Percentiles rank a stretch among this genome's conserved stretches.
Evolutionary conservation across 2,888 invertebrate species (phyloP).

Genomic region (Caenorhabditis sp.): DNA sequence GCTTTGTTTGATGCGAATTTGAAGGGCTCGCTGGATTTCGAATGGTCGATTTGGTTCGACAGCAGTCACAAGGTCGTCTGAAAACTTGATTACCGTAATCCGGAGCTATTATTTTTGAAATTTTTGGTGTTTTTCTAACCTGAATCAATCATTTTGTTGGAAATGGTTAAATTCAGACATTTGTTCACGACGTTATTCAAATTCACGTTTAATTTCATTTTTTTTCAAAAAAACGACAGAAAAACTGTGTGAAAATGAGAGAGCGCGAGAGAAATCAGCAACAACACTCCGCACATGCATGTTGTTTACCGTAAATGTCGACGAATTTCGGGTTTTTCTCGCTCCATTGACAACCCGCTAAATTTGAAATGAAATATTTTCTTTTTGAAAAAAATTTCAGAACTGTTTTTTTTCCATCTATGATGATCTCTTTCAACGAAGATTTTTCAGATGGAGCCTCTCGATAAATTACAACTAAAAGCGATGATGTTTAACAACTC

Average conservation of each 20-base stretch:
- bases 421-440: too few relatives aligned
- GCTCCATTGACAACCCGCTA: constrained; percentile 11
- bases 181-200: background rate
- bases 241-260: too few relatives aligned
- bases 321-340: background rate
- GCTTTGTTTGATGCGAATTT: constrained; percentile 36
- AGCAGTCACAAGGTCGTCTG: constrained; percentile 31
- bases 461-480: constrained; percentile 1
- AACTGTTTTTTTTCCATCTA: too few relatives aligned
- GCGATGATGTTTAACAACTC: constrained; percentile 25
- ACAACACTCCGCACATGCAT: constrained; percentile 20
- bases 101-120: background rate
- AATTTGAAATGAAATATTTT: constrained; percentile 11
- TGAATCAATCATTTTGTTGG: background rate
- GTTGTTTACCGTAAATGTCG: constrained; percentile 14
- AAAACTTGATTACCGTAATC: background rate
- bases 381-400: background rate
- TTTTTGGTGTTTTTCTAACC: background rate
- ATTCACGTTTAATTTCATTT: background rate
- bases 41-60: constrained; percentile 5
- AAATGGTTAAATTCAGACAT: background rate
- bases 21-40: constrained; percentile 23
- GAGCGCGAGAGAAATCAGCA: too few relatives aligned
- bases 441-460: constrained; percentile 2
- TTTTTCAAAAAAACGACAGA: constrained; percentile 6